phyloP scores from a whole-genome alignment of 2,797 vertebrate species.

The Sebastiscus tertius region DNA sequence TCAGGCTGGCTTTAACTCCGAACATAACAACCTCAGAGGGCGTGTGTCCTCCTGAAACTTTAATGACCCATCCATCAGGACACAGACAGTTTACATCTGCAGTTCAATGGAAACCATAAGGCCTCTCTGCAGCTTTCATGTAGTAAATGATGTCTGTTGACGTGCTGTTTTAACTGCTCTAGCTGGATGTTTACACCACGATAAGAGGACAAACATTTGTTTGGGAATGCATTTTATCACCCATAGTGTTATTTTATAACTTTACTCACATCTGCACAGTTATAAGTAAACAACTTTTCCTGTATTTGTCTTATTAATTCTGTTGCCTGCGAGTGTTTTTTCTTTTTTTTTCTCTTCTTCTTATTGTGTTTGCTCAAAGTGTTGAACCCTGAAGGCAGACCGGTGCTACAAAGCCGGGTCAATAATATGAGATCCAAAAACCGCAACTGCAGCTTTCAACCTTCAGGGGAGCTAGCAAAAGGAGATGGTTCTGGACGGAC shows the following conservation, averaged over 20 bases:
- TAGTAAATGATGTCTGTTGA: background rate
- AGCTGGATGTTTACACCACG: background rate
- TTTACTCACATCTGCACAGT: background rate
- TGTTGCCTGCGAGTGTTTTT: slow-evolving; percentile 32
- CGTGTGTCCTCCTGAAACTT: background rate
- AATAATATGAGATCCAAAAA: slow-evolving; percentile 17
- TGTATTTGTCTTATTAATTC: background rate
- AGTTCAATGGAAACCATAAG: background rate
- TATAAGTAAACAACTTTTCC: background rate
- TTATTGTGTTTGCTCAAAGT: slow-evolving; percentile 34
- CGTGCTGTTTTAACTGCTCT: background rate
- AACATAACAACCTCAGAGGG: background rate
- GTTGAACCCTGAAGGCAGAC: slow-evolving; percentile 30
- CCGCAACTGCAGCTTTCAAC: background rate
- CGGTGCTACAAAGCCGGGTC: background rate
- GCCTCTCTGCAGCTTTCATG: background rate
- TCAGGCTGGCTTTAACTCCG: background rate
- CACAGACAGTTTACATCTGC: background rate
- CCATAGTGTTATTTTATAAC: background rate
- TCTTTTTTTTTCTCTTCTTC: background rate
- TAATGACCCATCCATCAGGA: background rate
- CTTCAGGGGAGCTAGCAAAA: background rate
- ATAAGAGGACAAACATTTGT: background rate
- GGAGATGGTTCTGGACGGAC: slow-evolving; percentile 4
- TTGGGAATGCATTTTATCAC: background rate